Conservation (phyloP, 2,888 invertebrate genomes). For the Limnephilus rhombicus region DNA sequence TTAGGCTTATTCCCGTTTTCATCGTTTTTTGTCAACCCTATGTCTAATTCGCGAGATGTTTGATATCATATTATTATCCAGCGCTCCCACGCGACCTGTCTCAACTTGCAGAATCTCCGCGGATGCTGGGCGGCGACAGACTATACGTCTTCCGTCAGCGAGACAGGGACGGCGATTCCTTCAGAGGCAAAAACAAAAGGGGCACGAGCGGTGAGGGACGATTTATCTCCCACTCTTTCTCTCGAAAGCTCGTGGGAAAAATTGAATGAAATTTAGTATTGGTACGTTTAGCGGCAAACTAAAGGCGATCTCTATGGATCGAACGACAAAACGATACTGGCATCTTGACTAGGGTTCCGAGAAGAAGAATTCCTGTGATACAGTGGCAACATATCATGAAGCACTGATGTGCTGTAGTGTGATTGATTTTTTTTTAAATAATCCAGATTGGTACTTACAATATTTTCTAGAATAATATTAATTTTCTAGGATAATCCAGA, state of each 20-base stretch:
- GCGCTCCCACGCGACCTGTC: conserved; percentile 52
- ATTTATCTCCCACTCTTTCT: conserved; percentile 25
- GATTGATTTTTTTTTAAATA: too few relatives aligned
- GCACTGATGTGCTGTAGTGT: background rate
- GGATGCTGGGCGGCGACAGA: conserved; percentile 42
- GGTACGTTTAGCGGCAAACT: conserved; percentile 24
- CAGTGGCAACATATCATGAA: background rate
- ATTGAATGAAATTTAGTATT: conserved; percentile 30
- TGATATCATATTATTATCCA: conserved; percentile 17
- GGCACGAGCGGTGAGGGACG: conserved; percentile 20
- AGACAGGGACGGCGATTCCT: background rate
- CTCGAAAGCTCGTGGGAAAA: conserved; percentile 40
- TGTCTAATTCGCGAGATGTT: conserved; percentile 11
- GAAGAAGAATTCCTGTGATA: background rate
- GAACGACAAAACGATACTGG: background rate
- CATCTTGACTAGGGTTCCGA: background rate
- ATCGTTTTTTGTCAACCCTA: conserved; percentile 9
- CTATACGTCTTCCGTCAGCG: background rate
- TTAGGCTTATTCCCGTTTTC: background rate
- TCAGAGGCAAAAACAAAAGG: conserved; percentile 25
- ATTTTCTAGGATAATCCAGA: too few relatives aligned
- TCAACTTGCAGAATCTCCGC: conserved; percentile 36
- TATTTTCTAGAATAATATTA: too few relatives aligned
- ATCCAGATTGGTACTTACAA: too few relatives aligned
- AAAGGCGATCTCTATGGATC: background rate